These are phyloP conservation scores for Deladenus siricidicola DNA, from an alignment of 2,888 invertebrate genomes.

Conservation along the genomic window DNA sequence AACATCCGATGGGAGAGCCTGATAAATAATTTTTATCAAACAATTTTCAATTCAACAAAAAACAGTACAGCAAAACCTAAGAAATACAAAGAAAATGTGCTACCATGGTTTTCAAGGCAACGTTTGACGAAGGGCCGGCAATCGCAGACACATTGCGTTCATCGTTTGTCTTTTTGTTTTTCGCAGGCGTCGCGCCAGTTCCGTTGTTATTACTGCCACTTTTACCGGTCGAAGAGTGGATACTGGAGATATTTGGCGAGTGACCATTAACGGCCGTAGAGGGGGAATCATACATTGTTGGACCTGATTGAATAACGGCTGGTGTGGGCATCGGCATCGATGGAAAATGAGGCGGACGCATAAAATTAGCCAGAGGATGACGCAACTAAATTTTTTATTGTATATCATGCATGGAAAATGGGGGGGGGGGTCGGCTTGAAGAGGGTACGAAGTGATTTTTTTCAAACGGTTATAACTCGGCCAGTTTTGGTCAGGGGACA, in stretches of 20 bases:
- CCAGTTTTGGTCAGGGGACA: too few species aligned
- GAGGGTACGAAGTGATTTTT: too few species aligned
- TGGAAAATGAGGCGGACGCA: conserved; percentile 3
- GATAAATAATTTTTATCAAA: not conserved
- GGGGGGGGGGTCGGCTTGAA: too few species aligned
- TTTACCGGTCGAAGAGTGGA: too few species aligned
- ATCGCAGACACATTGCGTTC: not conserved
- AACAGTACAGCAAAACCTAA: not conserved
- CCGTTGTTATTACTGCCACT: not conserved
- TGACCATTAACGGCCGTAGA: not conserved
- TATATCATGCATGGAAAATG: too few species aligned
- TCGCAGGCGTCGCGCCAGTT: not conserved
- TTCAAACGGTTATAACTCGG: too few species aligned
- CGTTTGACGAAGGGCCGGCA: not conserved
- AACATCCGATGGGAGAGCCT: conserved; percentile 46
- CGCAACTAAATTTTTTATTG: not conserved
- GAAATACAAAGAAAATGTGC: too few species aligned
- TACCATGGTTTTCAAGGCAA: not conserved
- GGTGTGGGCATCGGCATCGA: conserved; percentile 2
- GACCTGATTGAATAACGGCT: conserved; percentile 21
- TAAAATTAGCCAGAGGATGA: conserved; percentile 7
- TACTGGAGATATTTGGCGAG: not conserved
- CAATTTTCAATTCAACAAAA: not conserved
- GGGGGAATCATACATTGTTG: conserved; percentile 16
- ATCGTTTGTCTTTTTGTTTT: not conserved